Evolutionary conservation across 1,140 invertebrate genomes (phyloP).

Genomic region (Metaphire vulgaris): DNA sequence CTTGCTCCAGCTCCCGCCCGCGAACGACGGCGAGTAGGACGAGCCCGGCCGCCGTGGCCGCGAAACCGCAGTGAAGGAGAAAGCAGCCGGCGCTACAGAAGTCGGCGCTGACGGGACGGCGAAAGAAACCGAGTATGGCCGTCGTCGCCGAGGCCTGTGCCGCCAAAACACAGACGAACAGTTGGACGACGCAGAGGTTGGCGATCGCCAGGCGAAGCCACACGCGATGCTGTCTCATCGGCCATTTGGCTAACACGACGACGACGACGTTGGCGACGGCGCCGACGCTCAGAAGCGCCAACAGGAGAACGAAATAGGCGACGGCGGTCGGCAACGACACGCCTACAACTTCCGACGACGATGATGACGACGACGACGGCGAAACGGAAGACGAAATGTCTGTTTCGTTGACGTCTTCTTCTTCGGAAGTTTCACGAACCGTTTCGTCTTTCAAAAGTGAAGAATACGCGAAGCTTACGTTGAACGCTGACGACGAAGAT

Average conservation of each 20-base stretch:
- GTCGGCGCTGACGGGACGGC: background rate
- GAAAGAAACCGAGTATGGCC: background rate
- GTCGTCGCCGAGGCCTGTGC: background rate
- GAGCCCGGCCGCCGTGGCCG: background rate
- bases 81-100: background rate
- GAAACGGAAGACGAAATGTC: no score
- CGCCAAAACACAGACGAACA: background rate
- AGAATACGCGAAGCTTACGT: no score
- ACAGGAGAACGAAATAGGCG: background rate
- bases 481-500: no score
- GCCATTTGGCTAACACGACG: background rate
- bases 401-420: no score
- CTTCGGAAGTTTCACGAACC: no score
- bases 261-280: background rate
- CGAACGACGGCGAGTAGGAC: background rate
- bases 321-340: background rate
- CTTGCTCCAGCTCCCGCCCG: background rate
- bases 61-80: background rate
- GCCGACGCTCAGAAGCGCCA: background rate
- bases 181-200: background rate
- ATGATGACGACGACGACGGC: background rate
- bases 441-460: no score
- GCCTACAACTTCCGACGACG: background rate
- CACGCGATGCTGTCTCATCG: background rate
- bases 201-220: background rate